Evolutionary conservation across 2,113 vertebrate genomes (phyloP).

Genomic region (Toxostoma redivivum): DNA sequence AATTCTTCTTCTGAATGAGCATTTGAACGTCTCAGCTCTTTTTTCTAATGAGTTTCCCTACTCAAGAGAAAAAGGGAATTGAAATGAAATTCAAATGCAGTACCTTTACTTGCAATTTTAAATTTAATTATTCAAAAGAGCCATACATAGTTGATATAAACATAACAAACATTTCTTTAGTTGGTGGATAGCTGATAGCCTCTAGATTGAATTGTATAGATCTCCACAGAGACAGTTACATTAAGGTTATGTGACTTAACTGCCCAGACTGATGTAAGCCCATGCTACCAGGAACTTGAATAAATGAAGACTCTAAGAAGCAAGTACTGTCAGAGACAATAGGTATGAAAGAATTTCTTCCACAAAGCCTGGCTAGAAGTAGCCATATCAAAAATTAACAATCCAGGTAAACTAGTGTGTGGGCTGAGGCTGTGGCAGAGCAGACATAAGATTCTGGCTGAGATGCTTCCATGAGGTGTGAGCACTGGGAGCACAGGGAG

Average conservation of each 20-base stretch:
- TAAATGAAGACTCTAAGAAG: neutral
- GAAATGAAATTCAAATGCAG: neutral
- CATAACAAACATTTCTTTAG: neutral
- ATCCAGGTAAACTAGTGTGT: neutral
- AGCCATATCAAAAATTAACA: neutral
- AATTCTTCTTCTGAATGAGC: neutral
- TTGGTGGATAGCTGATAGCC: neutral
- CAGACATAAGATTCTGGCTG: neutral
- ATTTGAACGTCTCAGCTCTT: neutral
- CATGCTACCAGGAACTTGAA: neutral
- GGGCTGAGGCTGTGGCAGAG: neutral
- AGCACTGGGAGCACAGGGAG: neutral
- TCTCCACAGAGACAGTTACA: neutral
- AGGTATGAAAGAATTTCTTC: neutral
- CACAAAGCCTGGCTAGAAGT: neutral
- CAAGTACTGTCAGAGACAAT: neutral
- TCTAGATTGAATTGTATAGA: neutral
- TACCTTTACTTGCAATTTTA: neutral
- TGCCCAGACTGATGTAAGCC: neutral
- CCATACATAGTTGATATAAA: neutral
- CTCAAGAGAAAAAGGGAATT: neutral
- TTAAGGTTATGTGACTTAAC: neutral
- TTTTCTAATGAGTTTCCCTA: neutral
- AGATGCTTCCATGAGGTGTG: rapidly evolving
- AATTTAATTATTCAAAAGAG: neutral